Conservation (phyloP, 2,888 invertebrate species). For the Tetheella fluctuosa region DNA sequence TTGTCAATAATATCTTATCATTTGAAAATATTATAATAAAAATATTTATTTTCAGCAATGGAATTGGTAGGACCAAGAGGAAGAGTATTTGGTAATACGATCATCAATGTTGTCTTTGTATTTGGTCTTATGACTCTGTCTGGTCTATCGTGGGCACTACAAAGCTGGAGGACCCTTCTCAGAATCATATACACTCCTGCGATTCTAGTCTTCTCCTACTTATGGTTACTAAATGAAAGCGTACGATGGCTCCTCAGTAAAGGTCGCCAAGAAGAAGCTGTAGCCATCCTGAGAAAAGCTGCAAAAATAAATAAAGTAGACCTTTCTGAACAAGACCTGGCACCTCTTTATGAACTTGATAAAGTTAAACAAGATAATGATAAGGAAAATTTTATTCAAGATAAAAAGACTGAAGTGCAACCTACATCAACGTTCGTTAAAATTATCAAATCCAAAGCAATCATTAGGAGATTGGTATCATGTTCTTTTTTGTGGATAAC, state of each 20-base stretch:
- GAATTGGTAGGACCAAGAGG: slow-evolving; percentile 91
- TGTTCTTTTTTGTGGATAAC: slow-evolving; percentile 92
- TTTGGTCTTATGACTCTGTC: slow-evolving; percentile 88
- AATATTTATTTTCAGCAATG: slow-evolving; percentile 83
- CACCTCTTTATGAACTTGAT: slow-evolving; percentile 61
- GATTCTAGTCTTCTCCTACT: slow-evolving; percentile 86
- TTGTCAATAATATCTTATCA: neutral
- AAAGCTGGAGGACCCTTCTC: slow-evolving; percentile 88
- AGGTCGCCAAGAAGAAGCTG: slow-evolving; percentile 86
- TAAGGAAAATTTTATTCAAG: slow-evolving; percentile 26
- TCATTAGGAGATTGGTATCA: slow-evolving; percentile 83
- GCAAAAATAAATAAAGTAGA: slow-evolving; percentile 86
- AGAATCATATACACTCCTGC: slow-evolving; percentile 88
- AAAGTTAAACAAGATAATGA: slow-evolving; percentile 34
- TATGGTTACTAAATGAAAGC: slow-evolving; percentile 89
- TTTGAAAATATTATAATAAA: neutral
- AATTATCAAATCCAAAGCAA: slow-evolving; percentile 82
- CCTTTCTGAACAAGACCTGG: slow-evolving; percentile 69
- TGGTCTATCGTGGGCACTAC: slow-evolving; percentile 86
- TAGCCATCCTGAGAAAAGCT: slow-evolving; percentile 85
- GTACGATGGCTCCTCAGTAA: slow-evolving; percentile 90
- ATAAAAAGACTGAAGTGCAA: slow-evolving; percentile 31
- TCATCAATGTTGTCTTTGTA: slow-evolving; percentile 89
- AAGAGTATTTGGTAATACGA: slow-evolving; percentile 89
- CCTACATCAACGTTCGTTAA: slow-evolving; percentile 57